Evolutionary conservation across 2,888 invertebrate genomes (phyloP), one percentile per base, ranked within the genome.

Genomic region (Noctua pronuba): DNA sequence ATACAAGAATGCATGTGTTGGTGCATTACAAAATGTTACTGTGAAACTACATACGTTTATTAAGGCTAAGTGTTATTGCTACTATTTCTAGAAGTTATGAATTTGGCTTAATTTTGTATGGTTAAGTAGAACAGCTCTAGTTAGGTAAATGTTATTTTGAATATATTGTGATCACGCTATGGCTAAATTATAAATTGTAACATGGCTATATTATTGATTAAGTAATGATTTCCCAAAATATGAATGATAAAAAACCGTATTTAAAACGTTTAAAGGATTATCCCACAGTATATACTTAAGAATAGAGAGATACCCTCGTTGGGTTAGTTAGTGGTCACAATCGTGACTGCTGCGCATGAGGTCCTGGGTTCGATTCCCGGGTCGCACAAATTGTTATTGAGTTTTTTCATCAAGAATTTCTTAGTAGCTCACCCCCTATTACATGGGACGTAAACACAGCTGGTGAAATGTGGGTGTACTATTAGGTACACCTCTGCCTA

Each of bases 11-110:
- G 67, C 75, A 66, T 70, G 38, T 67, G 35, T 76, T 77, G n/a
- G 44, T 77, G 58, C 52, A 80, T 84, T 86, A 79, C 82, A 83
- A 86, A 79, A 80, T 46, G 24, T 31, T 31, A 68, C 73, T 73
- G 66, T 71, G 72, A 60, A 79, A 76, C 78, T 62, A 38, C n/a
- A 16, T 41, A 18, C 16, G 46, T 24, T 70, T 76, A 77, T 55
- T 77, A 79, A 81, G 77, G 73, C 58, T 72, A 77, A 68, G 46
- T 78, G 72, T 80, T 80, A 68, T 77, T 75, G 70, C 60, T 64
- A 71, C 65, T 78, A 35, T 65, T 46, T 68, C 31, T 65, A 83
- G 71, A 76, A 13, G 80, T 80, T 73, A 77, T 18, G 64, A 38
- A 24, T 13, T 71, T 60, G 16, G 38, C 1, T 77, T 71, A 58